These are phyloP conservation scores for Sebastes taczanowskii DNA, from an alignment of 2,797 vertebrate species.

Conservation along the genomic window DNA sequence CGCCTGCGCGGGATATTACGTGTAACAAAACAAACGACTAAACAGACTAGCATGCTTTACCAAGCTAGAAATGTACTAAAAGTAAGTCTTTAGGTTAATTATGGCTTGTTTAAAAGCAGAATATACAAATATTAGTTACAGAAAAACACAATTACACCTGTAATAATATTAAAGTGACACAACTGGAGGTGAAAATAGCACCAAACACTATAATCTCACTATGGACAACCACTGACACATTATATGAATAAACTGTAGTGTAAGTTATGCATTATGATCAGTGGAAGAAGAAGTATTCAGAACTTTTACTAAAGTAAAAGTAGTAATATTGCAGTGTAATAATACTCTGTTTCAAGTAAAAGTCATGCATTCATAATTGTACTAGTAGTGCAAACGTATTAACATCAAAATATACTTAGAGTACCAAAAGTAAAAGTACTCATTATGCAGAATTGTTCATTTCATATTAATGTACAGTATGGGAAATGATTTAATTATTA, in stretches of 20 bases:
- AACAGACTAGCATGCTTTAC: background rate
- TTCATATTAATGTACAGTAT: no score
- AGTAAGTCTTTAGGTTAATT: background rate
- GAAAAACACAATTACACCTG: accelerated
- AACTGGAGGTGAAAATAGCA: background rate
- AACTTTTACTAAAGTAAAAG: background rate
- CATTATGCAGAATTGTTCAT: no score
- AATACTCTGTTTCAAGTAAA: background rate
- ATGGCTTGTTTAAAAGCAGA: background rate
- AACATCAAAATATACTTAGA: no score
- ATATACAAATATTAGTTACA: accelerated
- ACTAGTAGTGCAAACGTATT: background rate
- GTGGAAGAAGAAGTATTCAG: background rate
- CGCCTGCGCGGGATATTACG: accelerated
- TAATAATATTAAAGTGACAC: background rate
- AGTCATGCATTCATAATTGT: background rate
- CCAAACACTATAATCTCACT: background rate
- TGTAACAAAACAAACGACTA: background rate
- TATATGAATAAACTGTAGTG: background rate
- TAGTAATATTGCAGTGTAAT: background rate
- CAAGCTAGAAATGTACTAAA: background rate
- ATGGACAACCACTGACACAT: background rate
- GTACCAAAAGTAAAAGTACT: no score
- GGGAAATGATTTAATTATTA: no score
- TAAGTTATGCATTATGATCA: background rate